Percentiles rank a stretch among this genome's conserved stretches.
Conservation (phyloP, 2,113 vertebrate genomes). For the Triplophysa siluroides region DNA sequence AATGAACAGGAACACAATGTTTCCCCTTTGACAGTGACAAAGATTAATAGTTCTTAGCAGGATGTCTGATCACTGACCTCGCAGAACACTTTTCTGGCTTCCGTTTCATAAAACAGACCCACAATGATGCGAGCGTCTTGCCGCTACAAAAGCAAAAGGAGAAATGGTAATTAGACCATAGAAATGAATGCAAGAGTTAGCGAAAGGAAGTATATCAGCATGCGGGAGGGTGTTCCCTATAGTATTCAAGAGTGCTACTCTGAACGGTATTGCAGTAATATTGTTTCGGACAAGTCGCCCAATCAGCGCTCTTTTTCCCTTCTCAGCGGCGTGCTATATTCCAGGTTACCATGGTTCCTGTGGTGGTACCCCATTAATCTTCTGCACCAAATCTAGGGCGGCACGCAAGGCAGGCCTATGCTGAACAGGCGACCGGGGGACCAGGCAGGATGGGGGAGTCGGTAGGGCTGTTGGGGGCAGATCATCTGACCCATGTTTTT, state of each 20-base stretch:
- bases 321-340: constrained; percentile 47
- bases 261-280: constrained; percentile 7
- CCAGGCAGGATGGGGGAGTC: background rate
- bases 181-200: constrained; percentile 19
- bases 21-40: constrained; percentile 3
- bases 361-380: constrained; percentile 63
- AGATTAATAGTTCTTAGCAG: constrained; percentile 37
- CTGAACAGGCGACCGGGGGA: constrained; percentile 20
- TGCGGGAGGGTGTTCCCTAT: background rate
- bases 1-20: constrained; percentile 1
- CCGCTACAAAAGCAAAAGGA: constrained; percentile 70
- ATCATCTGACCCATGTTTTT: constrained; percentile 32
- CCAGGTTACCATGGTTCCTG: constrained; percentile 61
- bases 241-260: constrained; percentile 7
- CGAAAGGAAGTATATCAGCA: background rate
- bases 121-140: constrained; percentile 95
- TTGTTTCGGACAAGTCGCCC: background rate
- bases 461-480: background rate
- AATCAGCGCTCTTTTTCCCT: constrained; percentile 30
- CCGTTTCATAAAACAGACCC: constrained; percentile 94
- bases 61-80: constrained; percentile 77
- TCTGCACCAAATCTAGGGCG: constrained; percentile 57
- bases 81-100: constrained; percentile 94
- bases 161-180: background rate
- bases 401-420: constrained; percentile 43